phyloP scores from a whole-genome alignment of 1,140 invertebrate species.

The Charaxes varanes region DNA sequence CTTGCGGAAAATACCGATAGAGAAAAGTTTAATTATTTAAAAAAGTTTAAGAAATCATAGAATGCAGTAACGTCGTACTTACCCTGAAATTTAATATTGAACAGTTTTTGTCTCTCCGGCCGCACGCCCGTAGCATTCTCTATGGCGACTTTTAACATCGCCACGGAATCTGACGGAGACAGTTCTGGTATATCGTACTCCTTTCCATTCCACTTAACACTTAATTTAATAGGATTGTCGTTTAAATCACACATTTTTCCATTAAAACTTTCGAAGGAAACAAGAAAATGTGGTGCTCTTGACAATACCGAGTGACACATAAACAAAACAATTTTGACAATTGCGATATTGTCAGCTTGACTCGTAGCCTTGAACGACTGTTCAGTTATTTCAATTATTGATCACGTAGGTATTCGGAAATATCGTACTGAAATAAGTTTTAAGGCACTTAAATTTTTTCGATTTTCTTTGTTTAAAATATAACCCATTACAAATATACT shows the following conservation, averaged over 20 bases:
- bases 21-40: too few species aligned
- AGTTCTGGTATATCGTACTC: slow-evolving; percentile 85
- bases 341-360: too few species aligned
- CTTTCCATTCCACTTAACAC: slow-evolving; percentile 94
- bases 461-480: too few species aligned
- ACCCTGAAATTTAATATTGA: slow-evolving; percentile 95
- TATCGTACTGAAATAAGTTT: too few species aligned
- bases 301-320: slow-evolving; percentile 24
- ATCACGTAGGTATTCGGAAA: too few species aligned
- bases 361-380: too few species aligned
- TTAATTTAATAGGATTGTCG: slow-evolving; percentile 71
- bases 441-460: too few species aligned
- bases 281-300: slow-evolving; percentile 7
- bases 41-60: too few species aligned
- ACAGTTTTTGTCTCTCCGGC: slow-evolving; percentile 92
- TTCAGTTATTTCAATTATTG: too few species aligned
- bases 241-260: slow-evolving; percentile 67
- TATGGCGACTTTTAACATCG: slow-evolving; percentile 86
- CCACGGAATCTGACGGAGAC: slow-evolving; percentile 82
- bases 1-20: too few species aligned
- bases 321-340: slow-evolving; percentile 28
- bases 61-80: too few species aligned
- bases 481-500: too few species aligned
- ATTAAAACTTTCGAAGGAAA: slow-evolving; percentile 30
- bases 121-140: slow-evolving; percentile 87